These are phyloP conservation scores for Coturnix japonica DNA, from an alignment of 2,113 vertebrate genomes.

Conservation along the genomic window DNA sequence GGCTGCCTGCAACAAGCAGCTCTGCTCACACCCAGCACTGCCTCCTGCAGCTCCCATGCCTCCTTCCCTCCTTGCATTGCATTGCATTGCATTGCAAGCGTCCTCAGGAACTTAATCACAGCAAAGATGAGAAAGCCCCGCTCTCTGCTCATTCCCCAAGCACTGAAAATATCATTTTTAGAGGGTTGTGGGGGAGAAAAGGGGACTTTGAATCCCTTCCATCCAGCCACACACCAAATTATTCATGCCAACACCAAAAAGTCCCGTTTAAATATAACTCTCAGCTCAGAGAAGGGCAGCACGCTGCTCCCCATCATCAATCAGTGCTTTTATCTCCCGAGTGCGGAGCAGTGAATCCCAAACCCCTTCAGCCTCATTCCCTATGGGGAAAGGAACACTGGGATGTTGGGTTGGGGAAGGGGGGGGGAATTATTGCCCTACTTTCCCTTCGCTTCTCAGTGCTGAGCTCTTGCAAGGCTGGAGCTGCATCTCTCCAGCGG, in stretches of 20 bases:
- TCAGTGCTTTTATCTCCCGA: not conserved
- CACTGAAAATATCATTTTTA: fast-evolving
- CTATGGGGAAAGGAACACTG: fast-evolving
- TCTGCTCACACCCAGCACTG: not conserved
- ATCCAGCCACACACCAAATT: not conserved
- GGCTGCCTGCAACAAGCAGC: not conserved
- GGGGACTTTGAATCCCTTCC: not conserved
- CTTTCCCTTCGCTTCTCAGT: fast-evolving
- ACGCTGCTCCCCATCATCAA: fast-evolving
- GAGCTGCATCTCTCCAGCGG: not conserved
- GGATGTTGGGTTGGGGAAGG: too few relatives aligned
- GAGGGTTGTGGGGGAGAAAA: too few relatives aligned
- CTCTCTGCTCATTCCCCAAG: too few relatives aligned
- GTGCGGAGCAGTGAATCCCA: not conserved
- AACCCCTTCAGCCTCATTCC: fast-evolving
- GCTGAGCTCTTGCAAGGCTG: fast-evolving
- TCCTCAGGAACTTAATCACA: not conserved
- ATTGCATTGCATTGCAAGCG: not conserved
- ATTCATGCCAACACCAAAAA: not conserved
- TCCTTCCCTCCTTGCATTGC: not conserved
- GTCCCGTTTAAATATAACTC: not conserved
- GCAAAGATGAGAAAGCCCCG: not conserved
- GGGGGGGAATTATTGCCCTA: fast-evolving
- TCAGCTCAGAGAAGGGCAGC: fast-evolving
- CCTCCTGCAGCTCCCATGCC: not conserved